Conservation (phyloP, 2,113 vertebrate genomes). For the Mastomys coucha region DNA sequence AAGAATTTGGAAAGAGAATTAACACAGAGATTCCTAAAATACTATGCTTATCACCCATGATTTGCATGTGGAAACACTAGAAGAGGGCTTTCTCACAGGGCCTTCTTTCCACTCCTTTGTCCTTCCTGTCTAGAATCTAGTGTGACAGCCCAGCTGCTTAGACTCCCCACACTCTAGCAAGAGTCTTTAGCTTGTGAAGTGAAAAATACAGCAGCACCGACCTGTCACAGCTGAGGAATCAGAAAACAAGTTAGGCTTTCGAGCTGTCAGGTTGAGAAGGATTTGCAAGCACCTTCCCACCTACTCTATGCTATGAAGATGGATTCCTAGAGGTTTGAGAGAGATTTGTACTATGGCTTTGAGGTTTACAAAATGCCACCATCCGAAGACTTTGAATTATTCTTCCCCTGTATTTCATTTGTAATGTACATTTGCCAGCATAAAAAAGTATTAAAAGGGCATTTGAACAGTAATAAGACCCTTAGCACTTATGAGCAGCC, state of each 20-base stretch:
- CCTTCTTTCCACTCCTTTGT: constrained; percentile 39
- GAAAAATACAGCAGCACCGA: constrained; percentile 73
- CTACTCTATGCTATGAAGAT: constrained; percentile 71
- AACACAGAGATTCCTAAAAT: constrained; percentile 4
- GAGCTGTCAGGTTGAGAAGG: constrained; percentile 79
- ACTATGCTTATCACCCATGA: constrained; percentile 50
- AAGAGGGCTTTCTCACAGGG: not conserved
- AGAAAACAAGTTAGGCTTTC: constrained; percentile 80
- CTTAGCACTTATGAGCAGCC: constrained; percentile 73
- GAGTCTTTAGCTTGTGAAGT: constrained; percentile 64
- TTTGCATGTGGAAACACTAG: constrained; percentile 40
- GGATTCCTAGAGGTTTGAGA: constrained; percentile 72
- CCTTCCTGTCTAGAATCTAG: not conserved
- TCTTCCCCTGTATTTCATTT: constrained; percentile 79
- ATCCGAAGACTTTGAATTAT: constrained; percentile 78
- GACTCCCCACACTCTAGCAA: constrained; percentile 38
- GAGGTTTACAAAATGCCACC: constrained; percentile 79
- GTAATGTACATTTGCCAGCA: constrained; percentile 78
- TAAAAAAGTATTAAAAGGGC: constrained; percentile 76
- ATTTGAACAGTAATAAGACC: constrained; percentile 78
- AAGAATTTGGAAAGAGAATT: constrained; percentile 42
- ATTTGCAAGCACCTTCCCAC: constrained; percentile 67
- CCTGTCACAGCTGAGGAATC: constrained; percentile 79
- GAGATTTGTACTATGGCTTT: constrained; percentile 79
- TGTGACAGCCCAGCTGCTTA: constrained; percentile 10